These are phyloP conservation scores for Thoracochromis brauschi DNA, from an alignment of 2,113 vertebrate genomes.

Conservation along the genomic window DNA sequence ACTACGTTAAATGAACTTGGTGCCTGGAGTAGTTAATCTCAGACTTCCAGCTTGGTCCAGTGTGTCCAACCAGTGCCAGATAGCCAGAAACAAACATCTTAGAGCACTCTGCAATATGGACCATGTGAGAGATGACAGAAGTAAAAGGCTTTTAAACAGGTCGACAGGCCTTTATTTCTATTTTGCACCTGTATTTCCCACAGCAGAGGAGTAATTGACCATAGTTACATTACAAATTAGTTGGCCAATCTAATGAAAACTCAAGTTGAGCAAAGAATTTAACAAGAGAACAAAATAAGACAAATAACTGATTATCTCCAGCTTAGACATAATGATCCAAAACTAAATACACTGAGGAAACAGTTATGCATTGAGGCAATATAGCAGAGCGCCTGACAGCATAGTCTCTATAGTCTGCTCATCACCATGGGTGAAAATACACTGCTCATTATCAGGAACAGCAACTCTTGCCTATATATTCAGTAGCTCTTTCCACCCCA, in stretches of 20 bases:
- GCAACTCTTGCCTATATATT: neutral
- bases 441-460: neutral
- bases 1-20: neutral
- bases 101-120: neutral
- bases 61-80: neutral
- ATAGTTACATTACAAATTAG: neutral
- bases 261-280: neutral
- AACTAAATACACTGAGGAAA: neutral
- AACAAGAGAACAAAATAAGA: neutral
- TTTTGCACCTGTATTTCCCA: neutral
- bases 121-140: neutral
- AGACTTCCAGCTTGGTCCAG: neutral
- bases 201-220: neutral
- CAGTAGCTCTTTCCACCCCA: neutral
- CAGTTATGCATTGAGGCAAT: neutral
- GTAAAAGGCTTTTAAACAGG: neutral
- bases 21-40: neutral
- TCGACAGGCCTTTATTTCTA: fast-evolving
- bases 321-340: neutral
- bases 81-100: neutral
- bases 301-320: neutral
- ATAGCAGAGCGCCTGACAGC: neutral
- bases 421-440: neutral
- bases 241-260: neutral
- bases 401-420: neutral